Percentiles rank a stretch among this genome's conserved stretches.
Evolutionary conservation across 2,888 invertebrate species (phyloP).

Genomic region (Heliconius erato): DNA sequence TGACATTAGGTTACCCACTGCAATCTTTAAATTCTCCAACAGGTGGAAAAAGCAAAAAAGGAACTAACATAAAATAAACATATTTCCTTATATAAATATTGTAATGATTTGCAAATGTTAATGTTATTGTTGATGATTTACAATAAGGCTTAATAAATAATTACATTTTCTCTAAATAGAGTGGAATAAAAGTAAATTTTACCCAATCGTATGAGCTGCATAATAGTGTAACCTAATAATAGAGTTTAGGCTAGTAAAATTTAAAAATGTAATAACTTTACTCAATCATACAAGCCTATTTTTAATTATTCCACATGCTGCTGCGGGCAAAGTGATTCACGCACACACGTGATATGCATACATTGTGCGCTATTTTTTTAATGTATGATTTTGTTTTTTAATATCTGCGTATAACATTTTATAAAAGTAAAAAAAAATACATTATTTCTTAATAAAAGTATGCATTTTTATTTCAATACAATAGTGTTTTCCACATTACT

Average conservation of each 20-base stretch:
- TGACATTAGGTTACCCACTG: too few species aligned
- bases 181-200: too few species aligned
- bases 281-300: background rate
- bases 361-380: background rate
- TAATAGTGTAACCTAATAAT: background rate
- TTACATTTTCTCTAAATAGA: too few species aligned
- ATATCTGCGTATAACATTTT: background rate
- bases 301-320: conserved; percentile 43
- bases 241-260: background rate
- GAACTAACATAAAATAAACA: too few species aligned
- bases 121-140: background rate
- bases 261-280: background rate
- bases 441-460: too few species aligned
- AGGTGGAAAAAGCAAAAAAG: too few species aligned
- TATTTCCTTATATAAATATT: background rate
- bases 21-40: too few species aligned
- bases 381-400: background rate
- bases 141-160: too few species aligned
- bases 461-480: too few species aligned
- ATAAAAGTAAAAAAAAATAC: background rate
- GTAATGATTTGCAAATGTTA: background rate
- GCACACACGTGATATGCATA: background rate
- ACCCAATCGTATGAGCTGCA: too few species aligned
- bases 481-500: too few species aligned
- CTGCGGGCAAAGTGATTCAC: background rate